phyloP scores from a whole-genome alignment of 2,797 vertebrate species.

The Macropodus opercularis region DNA sequence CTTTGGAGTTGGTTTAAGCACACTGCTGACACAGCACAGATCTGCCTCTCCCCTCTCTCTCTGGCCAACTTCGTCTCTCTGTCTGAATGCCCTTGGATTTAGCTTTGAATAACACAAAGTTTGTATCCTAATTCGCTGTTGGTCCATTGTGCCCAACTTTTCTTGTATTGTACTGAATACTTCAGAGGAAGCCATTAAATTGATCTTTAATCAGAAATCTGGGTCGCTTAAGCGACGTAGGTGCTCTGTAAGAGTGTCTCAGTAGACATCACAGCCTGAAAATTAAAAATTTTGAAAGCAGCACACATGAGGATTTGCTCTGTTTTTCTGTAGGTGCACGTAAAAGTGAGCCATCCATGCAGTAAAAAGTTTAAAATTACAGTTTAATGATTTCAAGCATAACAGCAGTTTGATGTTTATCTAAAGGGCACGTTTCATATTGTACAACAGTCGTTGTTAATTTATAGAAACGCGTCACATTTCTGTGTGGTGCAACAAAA shows the following conservation, averaged over 20 bases:
- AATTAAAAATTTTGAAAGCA: slow-evolving; percentile 4
- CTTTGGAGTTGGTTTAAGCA: slow-evolving; percentile 81
- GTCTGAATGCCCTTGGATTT: slow-evolving; percentile 77
- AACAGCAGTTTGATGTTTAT: background rate
- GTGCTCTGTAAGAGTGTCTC: background rate
- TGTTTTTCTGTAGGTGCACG: background rate
- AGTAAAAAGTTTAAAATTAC: background rate
- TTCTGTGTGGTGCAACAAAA: slow-evolving; percentile 30
- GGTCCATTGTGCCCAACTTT: slow-evolving; percentile 55
- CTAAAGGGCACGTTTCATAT: slow-evolving; percentile 8
- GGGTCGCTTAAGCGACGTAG: slow-evolving; percentile 12
- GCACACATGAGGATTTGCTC: background rate
- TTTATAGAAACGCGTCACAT: slow-evolving; percentile 30
- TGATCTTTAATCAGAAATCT: slow-evolving; percentile 46
- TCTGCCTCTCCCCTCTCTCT: slow-evolving; percentile 49
- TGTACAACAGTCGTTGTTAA: slow-evolving; percentile 13
- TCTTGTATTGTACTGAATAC: slow-evolving; percentile 4
- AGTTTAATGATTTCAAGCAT: no score
- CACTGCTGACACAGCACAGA: slow-evolving; percentile 82
- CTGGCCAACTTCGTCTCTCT: slow-evolving; percentile 72
- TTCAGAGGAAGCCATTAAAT: slow-evolving; percentile 17
- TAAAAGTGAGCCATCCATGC: background rate
- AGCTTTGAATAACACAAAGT: slow-evolving; percentile 79
- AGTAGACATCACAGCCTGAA: background rate
- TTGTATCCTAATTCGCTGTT: slow-evolving; percentile 64